phyloP scores from a whole-genome alignment of 1,140 invertebrate species.

The Acromyrmex heyeri region DNA sequence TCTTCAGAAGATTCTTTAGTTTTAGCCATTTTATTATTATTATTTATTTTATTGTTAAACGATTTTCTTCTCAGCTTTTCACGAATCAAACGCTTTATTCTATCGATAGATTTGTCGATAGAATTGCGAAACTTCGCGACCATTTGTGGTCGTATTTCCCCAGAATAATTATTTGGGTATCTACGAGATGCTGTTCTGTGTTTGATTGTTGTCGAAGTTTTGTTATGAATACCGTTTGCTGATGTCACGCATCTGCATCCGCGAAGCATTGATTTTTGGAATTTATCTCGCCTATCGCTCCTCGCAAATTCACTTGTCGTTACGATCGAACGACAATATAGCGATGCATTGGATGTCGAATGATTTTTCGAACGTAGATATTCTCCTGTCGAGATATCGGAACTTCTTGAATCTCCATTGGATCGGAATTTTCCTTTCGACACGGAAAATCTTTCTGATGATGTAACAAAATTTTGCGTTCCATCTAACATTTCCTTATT shows the following conservation, averaged over 20 bases:
- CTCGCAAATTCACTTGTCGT: neutral
- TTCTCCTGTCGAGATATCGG: neutral
- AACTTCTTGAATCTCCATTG: neutral
- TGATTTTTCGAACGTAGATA: neutral
- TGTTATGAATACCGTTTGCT: neutral
- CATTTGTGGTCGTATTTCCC: neutral
- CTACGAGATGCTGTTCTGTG: neutral
- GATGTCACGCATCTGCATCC: neutral
- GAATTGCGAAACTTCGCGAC: constrained; percentile 24
- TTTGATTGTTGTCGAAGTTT: constrained; percentile 11
- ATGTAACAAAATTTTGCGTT: neutral
- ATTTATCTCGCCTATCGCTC: neutral
- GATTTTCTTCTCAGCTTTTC: constrained; percentile 66
- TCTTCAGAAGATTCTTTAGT: constrained; percentile 18
- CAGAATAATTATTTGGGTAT: neutral
- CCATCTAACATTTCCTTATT: neutral
- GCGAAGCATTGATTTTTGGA: neutral
- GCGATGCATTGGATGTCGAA: neutral
- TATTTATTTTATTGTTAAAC: constrained; percentile 21
- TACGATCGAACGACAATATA: neutral
- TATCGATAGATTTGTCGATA: constrained; percentile 50
- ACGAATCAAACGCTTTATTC: constrained; percentile 69
- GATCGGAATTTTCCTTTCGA: neutral
- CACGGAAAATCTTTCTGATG: neutral
- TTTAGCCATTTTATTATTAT: constrained; percentile 37